Base-by-base conservation (phyloP, 2,113 vertebrate genomes). In the Labeo catla region DNA sequence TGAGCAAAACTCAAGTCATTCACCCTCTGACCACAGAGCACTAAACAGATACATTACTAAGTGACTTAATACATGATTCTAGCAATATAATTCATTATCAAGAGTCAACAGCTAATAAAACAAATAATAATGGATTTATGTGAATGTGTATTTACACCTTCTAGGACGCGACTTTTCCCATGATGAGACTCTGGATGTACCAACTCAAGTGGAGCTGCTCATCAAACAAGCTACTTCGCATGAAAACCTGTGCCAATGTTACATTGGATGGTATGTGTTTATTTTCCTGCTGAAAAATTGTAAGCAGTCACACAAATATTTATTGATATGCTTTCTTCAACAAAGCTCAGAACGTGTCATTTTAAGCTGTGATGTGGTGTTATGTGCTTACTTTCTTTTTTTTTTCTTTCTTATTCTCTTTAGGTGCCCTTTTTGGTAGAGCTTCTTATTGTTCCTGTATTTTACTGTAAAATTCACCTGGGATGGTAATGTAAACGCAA, bases 361-460 rank as follows among this genome's bases (percentile, higher is more conserved):
- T 49, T 12, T 74, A 21, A 15, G 19, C 43, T 47, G 19, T 47
- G 10, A 47, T 76, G 15, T 57, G 34, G 23, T 39, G 9, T 78
- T 81, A 11, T 45, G 9, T 47, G 34, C 5, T 43, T 4, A 19
- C 50, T 49, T 5, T 43, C 8, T 76, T 47, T 15, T 36, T n/a
- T n/a, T n/a, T 16, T 66, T 78, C 81, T 28, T 28, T 85, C 91
- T 59, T 86, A 84, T 36, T 89, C 47, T 85, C 81, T 82, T 52
- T 86, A 99, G 98, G 98, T 99, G 98, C 95, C 98, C 98, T 47
- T 99, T 99, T 92, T 99, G 98, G 98, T 99, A 96, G 95, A 72
- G 87, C 88, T 93, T 91, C 88, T 68, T 47, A 8, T 9, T 16
- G 59, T 66, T 13, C 63, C 66, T 76, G 73, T 77, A 76, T 50